Conservation (phyloP, 1,140 invertebrate species). For the Aphelinus atriplicis region DNA sequence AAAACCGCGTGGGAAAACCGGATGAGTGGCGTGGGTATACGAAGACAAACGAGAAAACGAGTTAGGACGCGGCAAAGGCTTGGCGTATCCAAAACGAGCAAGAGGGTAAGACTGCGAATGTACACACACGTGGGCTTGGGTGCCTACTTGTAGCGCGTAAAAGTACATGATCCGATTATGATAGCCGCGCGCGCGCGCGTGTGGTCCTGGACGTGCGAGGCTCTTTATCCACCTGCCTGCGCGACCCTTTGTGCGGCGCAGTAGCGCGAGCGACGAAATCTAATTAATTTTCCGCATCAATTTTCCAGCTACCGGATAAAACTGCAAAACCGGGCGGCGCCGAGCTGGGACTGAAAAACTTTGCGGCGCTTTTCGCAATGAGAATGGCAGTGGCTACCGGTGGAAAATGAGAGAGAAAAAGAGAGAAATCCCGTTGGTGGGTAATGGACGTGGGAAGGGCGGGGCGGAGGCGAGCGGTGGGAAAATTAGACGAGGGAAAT, state of each 20-base stretch:
- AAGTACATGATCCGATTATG: constrained; percentile 40
- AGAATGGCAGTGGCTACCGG: neutral
- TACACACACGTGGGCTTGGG: neutral
- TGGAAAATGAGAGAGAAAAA: neutral
- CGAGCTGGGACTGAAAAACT: constrained; percentile 32
- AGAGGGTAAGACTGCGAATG: constrained; percentile 1
- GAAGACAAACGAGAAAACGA: neutral
- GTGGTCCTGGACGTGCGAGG: too few relatives aligned
- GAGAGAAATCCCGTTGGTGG: neutral
- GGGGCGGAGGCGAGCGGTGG: too few relatives aligned
- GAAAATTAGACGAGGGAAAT: too few relatives aligned
- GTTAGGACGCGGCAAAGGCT: neutral
- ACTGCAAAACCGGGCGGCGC: constrained; percentile 24
- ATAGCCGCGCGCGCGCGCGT: neutral
- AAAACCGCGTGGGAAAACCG: too few relatives aligned
- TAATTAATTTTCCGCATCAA: constrained; percentile 41
- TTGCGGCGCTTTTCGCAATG: neutral
- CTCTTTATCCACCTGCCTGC: too few relatives aligned
- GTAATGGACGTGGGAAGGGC: neutral
- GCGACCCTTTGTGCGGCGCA: neutral
- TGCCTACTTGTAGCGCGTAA: too few relatives aligned
- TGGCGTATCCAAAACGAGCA: neutral
- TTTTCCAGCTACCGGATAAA: constrained; percentile 28
- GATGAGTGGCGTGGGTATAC: too few relatives aligned
- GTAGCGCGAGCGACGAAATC: constrained; percentile 28